phyloP scores from a whole-genome alignment of 2,113 vertebrate species.

The Rhegmatorhina hoffmannsi region DNA sequence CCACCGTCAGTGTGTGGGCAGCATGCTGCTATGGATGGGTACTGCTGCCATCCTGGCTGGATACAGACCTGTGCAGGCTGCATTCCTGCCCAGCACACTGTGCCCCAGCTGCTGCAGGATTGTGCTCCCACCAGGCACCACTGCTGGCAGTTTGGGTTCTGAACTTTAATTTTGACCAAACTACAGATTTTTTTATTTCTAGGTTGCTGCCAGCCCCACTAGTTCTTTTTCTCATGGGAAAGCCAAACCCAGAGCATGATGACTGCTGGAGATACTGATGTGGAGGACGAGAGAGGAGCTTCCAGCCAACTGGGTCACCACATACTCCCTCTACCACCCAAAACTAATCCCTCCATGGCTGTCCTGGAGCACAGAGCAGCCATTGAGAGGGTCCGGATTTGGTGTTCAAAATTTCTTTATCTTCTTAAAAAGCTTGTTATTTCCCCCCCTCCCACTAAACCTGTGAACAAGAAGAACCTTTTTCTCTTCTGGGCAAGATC shows the following conservation, averaged over 20 bases:
- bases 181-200: neutral
- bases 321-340: accelerated
- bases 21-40: neutral
- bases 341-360: neutral
- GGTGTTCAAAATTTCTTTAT: neutral
- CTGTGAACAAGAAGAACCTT: neutral
- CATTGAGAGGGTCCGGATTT: accelerated
- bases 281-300: neutral
- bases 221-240: neutral
- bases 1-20: neutral
- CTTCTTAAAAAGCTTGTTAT: neutral
- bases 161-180: neutral
- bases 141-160: neutral
- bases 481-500: neutral
- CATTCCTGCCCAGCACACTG: neutral
- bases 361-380: accelerated
- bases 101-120: neutral
- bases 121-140: neutral
- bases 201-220: neutral
- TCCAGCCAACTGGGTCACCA: neutral
- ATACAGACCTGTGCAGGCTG: neutral
- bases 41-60: accelerated
- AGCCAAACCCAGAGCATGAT: neutral
- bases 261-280: neutral
- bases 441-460: neutral